These are phyloP conservation scores for Notothenia rossii DNA, from an alignment of 2,113 vertebrate species.

Conservation along the genomic window DNA sequence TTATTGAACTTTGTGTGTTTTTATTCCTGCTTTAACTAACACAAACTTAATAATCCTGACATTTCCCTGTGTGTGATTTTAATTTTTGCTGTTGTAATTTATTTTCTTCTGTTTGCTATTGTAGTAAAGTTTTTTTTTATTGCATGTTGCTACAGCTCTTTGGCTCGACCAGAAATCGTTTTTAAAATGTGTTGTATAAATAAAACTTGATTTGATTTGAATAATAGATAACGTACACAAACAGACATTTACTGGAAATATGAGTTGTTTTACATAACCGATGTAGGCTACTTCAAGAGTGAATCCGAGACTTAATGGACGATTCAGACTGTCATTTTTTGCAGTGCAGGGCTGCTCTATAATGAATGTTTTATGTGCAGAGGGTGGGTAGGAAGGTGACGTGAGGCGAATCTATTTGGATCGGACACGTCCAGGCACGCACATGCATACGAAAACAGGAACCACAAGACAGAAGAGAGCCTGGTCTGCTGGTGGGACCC, in stretches of 20 bases:
- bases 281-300: constrained; percentile 1
- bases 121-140: too few species aligned
- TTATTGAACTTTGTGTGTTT: not conserved
- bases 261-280: constrained; percentile 10
- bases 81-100: too few species aligned
- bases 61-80: too few species aligned
- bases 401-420: constrained; percentile 90
- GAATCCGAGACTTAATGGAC: constrained; percentile 37
- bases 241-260: not conserved
- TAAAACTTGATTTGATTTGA: too few species aligned
- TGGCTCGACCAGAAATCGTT: too few species aligned
- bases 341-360: constrained; percentile 78
- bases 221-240: constrained; percentile 1
- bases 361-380: constrained; percentile 94
- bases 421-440: constrained; percentile 81
- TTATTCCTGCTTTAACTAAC: not conserved
- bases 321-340: constrained; percentile 62
- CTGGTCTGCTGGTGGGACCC: constrained; percentile 29
- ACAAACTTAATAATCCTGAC: not conserved
- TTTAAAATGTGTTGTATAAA: too few species aligned
- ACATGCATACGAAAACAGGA: constrained; percentile 56
- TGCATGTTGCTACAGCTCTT: too few species aligned
- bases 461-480: constrained; percentile 19
- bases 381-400: constrained; percentile 86
- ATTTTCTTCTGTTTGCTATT: too few species aligned